A percentile compares a stretch with the other conserved stretches of the same genome.
Conservation (phyloP, 2,113 vertebrate species). For the Labeo rohita region DNA sequence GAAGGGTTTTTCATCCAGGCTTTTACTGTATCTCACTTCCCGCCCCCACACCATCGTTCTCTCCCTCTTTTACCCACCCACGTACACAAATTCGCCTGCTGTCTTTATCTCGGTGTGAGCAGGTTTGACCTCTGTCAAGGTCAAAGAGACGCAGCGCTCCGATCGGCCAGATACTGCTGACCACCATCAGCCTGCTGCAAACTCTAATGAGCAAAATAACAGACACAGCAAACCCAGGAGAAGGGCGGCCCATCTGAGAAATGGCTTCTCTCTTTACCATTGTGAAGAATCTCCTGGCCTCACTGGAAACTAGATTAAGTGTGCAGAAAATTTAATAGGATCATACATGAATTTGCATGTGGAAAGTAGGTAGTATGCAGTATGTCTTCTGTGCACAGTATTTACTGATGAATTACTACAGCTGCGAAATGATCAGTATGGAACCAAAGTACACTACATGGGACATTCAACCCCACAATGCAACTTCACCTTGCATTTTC, state of each 20-base stretch:
- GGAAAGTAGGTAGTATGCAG: background rate
- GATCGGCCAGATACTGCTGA: constrained; percentile 53
- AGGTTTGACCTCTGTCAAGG: constrained; percentile 54
- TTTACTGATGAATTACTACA: background rate
- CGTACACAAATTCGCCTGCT: constrained; percentile 38
- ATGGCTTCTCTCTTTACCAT: background rate
- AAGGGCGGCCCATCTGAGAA: background rate
- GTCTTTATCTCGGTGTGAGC: constrained; percentile 45
- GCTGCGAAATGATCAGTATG: background rate
- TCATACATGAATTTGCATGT: background rate
- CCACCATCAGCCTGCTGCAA: constrained; percentile 46
- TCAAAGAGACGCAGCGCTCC: constrained; percentile 44
- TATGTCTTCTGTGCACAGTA: background rate
- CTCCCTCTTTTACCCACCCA: constrained; percentile 39
- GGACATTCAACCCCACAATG: background rate
- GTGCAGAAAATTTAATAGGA: background rate
- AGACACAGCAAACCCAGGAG: constrained; percentile 31
- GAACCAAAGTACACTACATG: background rate
- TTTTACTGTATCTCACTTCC: constrained; percentile 16
- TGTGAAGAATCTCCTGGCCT: background rate
- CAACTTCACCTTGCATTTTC: background rate
- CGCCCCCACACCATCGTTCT: constrained; percentile 13
- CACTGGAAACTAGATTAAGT: background rate
- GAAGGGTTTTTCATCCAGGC: constrained; percentile 43
- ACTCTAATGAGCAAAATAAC: constrained; percentile 45